phyloP scores from a whole-genome alignment of 2,113 vertebrate genomes.

The Mola mola region DNA sequence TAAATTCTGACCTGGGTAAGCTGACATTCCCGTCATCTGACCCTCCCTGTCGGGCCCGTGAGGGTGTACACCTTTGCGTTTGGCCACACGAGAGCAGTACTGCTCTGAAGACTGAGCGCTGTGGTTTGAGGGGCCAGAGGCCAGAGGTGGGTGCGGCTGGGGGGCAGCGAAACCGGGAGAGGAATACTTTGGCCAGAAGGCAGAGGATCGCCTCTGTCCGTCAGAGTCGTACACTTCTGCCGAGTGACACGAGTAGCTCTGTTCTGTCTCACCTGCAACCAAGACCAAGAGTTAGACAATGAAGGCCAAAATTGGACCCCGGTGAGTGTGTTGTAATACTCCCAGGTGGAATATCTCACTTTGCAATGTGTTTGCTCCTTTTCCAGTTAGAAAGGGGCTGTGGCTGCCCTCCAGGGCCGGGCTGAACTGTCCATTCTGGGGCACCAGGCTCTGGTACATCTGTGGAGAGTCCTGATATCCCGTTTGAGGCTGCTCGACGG shows the following conservation, averaged over 20 bases:
- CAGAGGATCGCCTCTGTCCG: conserved; percentile 54
- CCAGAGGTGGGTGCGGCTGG: conserved; percentile 35
- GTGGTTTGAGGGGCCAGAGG: conserved; percentile 49
- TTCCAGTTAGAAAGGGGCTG: conserved; percentile 65
- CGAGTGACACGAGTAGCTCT: conserved; percentile 54
- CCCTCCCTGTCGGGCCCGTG: conserved; percentile 76
- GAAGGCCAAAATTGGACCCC: background rate
- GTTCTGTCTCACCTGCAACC: conserved; percentile 69
- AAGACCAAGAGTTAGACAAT: background rate
- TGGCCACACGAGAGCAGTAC: conserved; percentile 81
- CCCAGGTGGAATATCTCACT: conserved; percentile 39
- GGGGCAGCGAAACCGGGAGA: conserved; percentile 61
- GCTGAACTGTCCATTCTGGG: conserved; percentile 72
- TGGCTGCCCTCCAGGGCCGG: conserved; percentile 63
- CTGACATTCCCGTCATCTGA: conserved; percentile 75
- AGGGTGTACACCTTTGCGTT: conserved; percentile 65
- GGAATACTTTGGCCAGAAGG: conserved; percentile 78
- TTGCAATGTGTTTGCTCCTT: conserved; percentile 41
- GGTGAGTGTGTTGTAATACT: background rate
- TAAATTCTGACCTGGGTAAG: conserved; percentile 77
- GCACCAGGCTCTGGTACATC: conserved; percentile 77
- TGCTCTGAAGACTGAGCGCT: conserved; percentile 61
- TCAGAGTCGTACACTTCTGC: conserved; percentile 68
- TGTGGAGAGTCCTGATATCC: conserved; percentile 77
- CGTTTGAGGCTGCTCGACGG: conserved; percentile 60